Evolutionary conservation across 1,140 invertebrate genomes (phyloP).

Genomic region (Sarcophaga peregrina): DNA sequence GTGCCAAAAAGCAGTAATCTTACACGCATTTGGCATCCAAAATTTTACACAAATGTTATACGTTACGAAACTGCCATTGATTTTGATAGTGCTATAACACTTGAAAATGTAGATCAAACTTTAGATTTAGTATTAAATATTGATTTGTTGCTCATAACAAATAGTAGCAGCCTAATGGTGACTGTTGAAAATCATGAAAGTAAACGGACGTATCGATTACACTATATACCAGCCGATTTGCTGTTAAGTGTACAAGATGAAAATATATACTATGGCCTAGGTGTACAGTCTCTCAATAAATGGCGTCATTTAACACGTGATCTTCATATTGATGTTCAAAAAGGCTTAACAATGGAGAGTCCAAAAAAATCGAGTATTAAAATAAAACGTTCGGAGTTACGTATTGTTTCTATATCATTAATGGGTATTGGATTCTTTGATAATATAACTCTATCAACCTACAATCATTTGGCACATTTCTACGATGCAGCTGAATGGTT

Average conservation of each 20-base stretch:
- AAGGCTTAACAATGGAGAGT: slow-evolving; percentile 77
- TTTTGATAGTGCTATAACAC: slow-evolving; percentile 74
- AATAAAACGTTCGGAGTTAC: slow-evolving; percentile 81
- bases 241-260: slow-evolving; percentile 79
- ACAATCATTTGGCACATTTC: slow-evolving; percentile 89
- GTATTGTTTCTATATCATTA: slow-evolving; percentile 67
- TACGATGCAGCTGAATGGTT: slow-evolving; percentile 95
- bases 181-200: slow-evolving; percentile 81
- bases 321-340: slow-evolving; percentile 90
- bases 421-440: slow-evolving; percentile 81
- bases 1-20: slow-evolving; percentile 75
- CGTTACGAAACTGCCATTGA: slow-evolving; percentile 80
- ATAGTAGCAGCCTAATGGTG: slow-evolving; percentile 85
- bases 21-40: slow-evolving; percentile 71
- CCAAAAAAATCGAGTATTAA: slow-evolving; percentile 73
- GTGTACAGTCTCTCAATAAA: slow-evolving; percentile 69
- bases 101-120: slow-evolving; percentile 75
- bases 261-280: slow-evolving; percentile 90
- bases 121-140: slow-evolving; percentile 82
- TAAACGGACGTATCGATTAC: slow-evolving; percentile 80
- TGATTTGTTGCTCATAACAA: slow-evolving; percentile 78
- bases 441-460: slow-evolving; percentile 85
- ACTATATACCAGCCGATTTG: slow-evolving; percentile 83
- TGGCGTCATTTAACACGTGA: slow-evolving; percentile 90
- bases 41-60: slow-evolving; percentile 72